Conservation (phyloP, 2,797 vertebrate species). For the Gephyroberyx darwinii region DNA sequence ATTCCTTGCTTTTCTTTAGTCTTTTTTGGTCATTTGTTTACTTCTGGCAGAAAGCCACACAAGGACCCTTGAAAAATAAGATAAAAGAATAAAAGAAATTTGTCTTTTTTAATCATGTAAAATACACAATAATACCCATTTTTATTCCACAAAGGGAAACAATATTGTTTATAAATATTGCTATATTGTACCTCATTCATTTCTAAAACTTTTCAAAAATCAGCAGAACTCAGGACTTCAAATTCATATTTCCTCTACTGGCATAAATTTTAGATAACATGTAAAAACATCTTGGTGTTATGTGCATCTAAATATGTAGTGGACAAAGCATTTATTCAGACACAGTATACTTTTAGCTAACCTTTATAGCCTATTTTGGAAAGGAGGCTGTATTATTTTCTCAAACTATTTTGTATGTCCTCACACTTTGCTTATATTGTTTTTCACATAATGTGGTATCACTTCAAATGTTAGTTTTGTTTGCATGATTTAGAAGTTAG, state of each 20-base stretch:
- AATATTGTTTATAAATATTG: not conserved
- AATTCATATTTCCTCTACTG: not conserved
- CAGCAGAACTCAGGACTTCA: constrained; percentile 37
- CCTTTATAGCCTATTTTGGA: not conserved
- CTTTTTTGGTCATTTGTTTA: not conserved
- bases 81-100: not conserved
- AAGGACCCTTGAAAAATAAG: not conserved
- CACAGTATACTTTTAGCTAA: not conserved
- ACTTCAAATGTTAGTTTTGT: no score
- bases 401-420: constrained; percentile 3
- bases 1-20: no score
- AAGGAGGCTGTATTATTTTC: not conserved
- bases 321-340: not conserved
- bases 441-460: constrained; percentile 1
- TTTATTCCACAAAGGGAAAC: not conserved
- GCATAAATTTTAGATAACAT: constrained; percentile 1
- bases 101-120: not conserved
- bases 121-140: not conserved
- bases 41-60: constrained; percentile 4
- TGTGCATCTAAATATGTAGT: not conserved
- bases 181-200: not conserved
- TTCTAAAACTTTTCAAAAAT: constrained; percentile 19
- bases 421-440: not conserved
- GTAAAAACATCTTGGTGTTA: not conserved
- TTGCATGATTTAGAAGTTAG: not conserved